Percentiles rank a stretch among this genome's conserved stretches.
Conservation (phyloP, 2,888 invertebrate genomes). For the Agrilus biguttatus region DNA sequence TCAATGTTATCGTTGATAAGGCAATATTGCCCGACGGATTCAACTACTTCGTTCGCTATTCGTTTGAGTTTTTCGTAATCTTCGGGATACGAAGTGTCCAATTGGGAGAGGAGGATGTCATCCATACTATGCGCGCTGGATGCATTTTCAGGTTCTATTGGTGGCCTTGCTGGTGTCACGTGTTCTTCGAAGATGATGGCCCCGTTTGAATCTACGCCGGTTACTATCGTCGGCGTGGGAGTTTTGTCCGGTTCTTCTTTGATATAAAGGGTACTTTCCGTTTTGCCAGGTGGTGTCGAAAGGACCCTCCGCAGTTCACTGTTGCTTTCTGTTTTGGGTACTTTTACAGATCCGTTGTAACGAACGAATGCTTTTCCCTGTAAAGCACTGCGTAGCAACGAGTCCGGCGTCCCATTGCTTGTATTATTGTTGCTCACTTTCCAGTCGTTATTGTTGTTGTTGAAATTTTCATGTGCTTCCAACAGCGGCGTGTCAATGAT, state of each 20-base stretch:
- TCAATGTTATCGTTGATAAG: slow-evolving; percentile 35
- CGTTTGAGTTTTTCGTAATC: slow-evolving; percentile 76
- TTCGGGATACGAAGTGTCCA: slow-evolving; percentile 56
- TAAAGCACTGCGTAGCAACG: slow-evolving; percentile 64
- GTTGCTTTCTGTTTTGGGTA: slow-evolving; percentile 23
- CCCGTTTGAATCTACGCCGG: slow-evolving; percentile 28
- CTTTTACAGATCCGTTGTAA: slow-evolving; percentile 25
- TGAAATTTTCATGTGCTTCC: slow-evolving; percentile 39
- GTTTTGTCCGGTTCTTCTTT: slow-evolving; percentile 25
- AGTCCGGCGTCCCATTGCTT: slow-evolving; percentile 41
- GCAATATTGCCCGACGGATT: slow-evolving; percentile 60
- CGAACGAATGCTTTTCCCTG: slow-evolving; percentile 55
- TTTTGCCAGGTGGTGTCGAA: slow-evolving; percentile 32
- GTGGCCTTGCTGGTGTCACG: slow-evolving; percentile 30
- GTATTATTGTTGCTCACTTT: slow-evolving; percentile 46
- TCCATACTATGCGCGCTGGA: slow-evolving; percentile 46
- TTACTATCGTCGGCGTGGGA: slow-evolving; percentile 27
- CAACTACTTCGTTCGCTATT: slow-evolving; percentile 69
- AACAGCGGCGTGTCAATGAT: slow-evolving; percentile 40
- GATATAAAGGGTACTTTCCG: slow-evolving; percentile 27
- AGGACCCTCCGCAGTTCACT: slow-evolving; percentile 42
- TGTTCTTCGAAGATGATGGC: slow-evolving; percentile 23
- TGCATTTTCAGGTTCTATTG: slow-evolving; percentile 25
- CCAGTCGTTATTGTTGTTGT: slow-evolving; percentile 73
- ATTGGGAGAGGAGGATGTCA: slow-evolving; percentile 51